Conservation (phyloP, 2,113 vertebrate species). For the Eptesicus fuscus region DNA sequence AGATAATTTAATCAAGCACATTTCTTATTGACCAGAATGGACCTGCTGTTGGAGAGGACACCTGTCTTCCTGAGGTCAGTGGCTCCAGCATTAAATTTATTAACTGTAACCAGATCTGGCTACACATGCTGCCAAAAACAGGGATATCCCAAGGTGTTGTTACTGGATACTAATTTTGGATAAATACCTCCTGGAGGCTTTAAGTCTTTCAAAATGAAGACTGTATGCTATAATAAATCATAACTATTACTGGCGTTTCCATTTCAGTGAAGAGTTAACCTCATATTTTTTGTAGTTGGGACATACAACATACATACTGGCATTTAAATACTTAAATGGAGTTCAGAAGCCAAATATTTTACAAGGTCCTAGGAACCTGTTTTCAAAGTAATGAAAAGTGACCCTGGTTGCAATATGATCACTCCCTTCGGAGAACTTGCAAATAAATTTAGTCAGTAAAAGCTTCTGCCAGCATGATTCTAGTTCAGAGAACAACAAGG, state of each 20-base stretch:
- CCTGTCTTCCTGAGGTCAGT: slow-evolving; percentile 33
- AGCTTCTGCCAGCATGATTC: slow-evolving; percentile 30
- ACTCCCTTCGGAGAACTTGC: slow-evolving; percentile 41
- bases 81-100: slow-evolving; percentile 36
- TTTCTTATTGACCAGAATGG: not conserved
- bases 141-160: slow-evolving; percentile 27
- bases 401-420: not conserved
- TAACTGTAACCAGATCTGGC: slow-evolving; percentile 54
- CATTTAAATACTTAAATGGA: not conserved
- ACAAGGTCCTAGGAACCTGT: slow-evolving; percentile 44
- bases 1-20: slow-evolving; percentile 23
- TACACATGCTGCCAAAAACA: slow-evolving; percentile 37
- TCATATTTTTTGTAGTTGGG: not conserved
- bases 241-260: slow-evolving; percentile 9
- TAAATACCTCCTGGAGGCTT: slow-evolving; percentile 40
- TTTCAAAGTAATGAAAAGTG: not conserved
- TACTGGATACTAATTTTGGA: slow-evolving; percentile 54
- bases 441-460: slow-evolving; percentile 58
- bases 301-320: not conserved
- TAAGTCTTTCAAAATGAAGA: slow-evolving; percentile 42
- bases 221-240: not conserved
- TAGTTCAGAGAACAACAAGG: slow-evolving; percentile 23
- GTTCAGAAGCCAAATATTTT: slow-evolving; percentile 38
- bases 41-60: slow-evolving; percentile 5
- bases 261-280: slow-evolving; percentile 15